Conservation (phyloP, 2,888 invertebrate species). For the Drosophila tripunctata region DNA sequence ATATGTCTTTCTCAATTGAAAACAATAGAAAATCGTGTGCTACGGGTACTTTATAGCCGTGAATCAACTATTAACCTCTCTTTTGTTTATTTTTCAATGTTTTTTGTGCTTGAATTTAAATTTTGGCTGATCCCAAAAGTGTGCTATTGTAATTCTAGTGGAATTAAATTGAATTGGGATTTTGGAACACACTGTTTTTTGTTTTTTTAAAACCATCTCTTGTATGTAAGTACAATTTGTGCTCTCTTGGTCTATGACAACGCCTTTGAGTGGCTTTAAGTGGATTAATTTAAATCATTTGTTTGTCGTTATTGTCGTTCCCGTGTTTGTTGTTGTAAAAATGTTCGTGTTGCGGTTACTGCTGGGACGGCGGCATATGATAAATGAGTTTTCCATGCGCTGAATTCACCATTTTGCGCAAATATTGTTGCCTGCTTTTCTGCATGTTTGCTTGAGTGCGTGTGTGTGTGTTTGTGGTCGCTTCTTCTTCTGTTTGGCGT, state of each 20-base stretch:
- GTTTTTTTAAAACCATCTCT: no score
- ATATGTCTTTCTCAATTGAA: no score
- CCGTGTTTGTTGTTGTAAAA: conserved; percentile 27
- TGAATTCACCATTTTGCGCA: conserved; percentile 54
- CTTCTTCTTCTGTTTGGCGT: background rate
- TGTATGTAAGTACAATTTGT: conserved; percentile 13
- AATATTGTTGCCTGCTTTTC: conserved; percentile 52
- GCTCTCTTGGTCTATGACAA: conserved; percentile 33
- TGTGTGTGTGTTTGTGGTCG: background rate
- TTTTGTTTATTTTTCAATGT: no score
- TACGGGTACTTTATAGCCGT: no score
- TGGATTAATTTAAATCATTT: conserved; percentile 76
- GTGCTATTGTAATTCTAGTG: conserved; percentile 7
- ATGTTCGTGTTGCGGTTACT: conserved; percentile 56
- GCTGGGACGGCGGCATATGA: conserved; percentile 59
- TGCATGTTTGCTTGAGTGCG: conserved; percentile 4
- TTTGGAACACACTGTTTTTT: background rate
- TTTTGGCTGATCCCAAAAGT: conserved; percentile 1
- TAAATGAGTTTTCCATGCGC: conserved; percentile 75
- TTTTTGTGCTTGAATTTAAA: conserved; percentile 1
- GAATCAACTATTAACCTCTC: no score
- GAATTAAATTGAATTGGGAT: conserved; percentile 4
- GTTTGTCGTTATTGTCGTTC: conserved; percentile 50
- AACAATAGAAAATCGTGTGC: no score
- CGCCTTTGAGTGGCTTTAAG: conserved; percentile 70